Evolutionary conservation across 2,888 invertebrate genomes (phyloP).

Genomic region (Matsumyia berberina): DNA sequence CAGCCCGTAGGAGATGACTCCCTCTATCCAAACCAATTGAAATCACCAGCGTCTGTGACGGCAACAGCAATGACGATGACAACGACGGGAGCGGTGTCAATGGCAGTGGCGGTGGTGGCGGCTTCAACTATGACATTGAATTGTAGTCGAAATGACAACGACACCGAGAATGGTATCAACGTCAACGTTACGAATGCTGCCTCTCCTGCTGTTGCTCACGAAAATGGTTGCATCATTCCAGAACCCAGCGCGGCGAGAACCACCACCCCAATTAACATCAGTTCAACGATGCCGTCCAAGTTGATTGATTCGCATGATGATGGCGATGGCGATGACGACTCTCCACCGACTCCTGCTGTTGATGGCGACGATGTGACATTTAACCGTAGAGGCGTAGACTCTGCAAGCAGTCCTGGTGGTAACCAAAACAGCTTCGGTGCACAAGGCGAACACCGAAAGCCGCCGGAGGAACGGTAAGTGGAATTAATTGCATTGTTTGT

Average conservation of each 20-base stretch:
- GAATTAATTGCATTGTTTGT: slow-evolving; percentile 65
- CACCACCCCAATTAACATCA: slow-evolving; percentile 60
- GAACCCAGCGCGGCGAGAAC: slow-evolving; percentile 33
- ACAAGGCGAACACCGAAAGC: slow-evolving; percentile 75
- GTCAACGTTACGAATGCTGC: slow-evolving; percentile 80
- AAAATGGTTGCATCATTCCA: slow-evolving; percentile 64
- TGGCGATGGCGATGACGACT: slow-evolving; percentile 79
- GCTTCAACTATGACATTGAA: slow-evolving; percentile 70
- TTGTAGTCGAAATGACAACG: slow-evolving; percentile 72
- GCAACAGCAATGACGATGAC: slow-evolving; percentile 26
- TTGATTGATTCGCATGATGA: slow-evolving; percentile 85
- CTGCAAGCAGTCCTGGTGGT: slow-evolving; percentile 78
- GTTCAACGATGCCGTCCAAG: slow-evolving; percentile 74
- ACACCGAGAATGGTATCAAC: slow-evolving; percentile 76
- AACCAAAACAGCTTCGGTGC: slow-evolving; percentile 79
- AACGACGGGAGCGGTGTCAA: no score
- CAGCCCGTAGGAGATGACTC: slow-evolving; percentile 43
- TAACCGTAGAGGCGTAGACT: slow-evolving; percentile 69
- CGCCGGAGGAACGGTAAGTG: slow-evolving; percentile 72
- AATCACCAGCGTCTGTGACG: slow-evolving; percentile 58
- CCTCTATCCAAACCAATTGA: slow-evolving; percentile 71
- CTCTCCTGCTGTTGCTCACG: slow-evolving; percentile 74
- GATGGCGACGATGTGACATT: slow-evolving; percentile 77
- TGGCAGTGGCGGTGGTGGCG: no score
- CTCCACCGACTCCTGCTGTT: slow-evolving; percentile 60